Base-by-base conservation (phyloP, 2,797 vertebrate species). In the Eupleurogrammus muticus region DNA sequence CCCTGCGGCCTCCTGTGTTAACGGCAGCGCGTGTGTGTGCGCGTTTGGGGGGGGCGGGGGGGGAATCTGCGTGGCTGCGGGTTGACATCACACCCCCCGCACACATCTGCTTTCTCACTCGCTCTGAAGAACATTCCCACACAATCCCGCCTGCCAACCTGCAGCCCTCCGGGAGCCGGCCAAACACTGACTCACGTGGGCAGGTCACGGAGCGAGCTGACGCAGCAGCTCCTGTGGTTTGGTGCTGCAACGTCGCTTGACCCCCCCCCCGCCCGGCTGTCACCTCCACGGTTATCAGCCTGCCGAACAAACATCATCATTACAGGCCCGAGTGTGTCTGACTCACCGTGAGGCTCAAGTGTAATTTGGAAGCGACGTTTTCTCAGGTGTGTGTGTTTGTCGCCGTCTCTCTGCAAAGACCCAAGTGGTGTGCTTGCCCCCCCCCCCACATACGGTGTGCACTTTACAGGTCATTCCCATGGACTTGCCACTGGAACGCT, bases 181-280 rank as follows among this genome's bases (percentile, higher is more conserved):
- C 38, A 42, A 42, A 42, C 38, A 44, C 40, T 42, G 59, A 80
- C 66, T 84, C 70, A 63, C 40, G 19, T 24, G 59, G 19, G 44
- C 76, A 73, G 70, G 79, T 70, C 70, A 73, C 66, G n/a, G n/a
- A 51, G 52, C 35, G 51, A 72, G 66, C 87, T 89, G 87, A 88
- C 51, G 73, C 70, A 76, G 87, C 80, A 80, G 61, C 38, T 46
- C 17, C 28, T 14, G 57, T 0, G 48, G 70, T 53, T n/a, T 65
- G 38, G 65, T 75, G 48, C 1, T 44, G 69, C 58, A 60, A 66
- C 28, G 48, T 73, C 62, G 66, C 42, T 76, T 40, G 46, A 50
- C 52, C 62, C n/a, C n/a, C n/a, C n/a, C n/a, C n/a, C n/a, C n/a
- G n/a, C n/a, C 3, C 3, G 10, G 35, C 36, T 52, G 68, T 75